These are phyloP conservation scores for Hoplias malabaricus DNA, from an alignment of 2,113 vertebrate genomes.

Conservation along the genomic window DNA sequence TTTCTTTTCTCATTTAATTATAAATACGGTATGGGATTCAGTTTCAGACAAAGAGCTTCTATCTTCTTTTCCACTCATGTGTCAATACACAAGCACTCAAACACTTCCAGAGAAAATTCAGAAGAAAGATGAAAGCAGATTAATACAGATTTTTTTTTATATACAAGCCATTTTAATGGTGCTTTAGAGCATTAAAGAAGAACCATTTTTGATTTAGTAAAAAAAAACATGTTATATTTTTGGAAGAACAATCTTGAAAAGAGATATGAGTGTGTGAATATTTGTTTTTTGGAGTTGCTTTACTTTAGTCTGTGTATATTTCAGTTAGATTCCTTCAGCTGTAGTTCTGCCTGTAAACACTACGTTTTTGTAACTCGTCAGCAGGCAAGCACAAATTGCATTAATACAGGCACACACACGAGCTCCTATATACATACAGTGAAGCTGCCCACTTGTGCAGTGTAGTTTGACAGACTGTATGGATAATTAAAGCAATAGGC, in stretches of 20 bases:
- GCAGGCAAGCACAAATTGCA: background rate
- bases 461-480: constrained; percentile 70
- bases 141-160: background rate
- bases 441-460: constrained; percentile 56
- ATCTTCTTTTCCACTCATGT: too few relatives aligned
- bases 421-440: constrained; percentile 47
- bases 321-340: background rate
- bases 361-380: constrained; percentile 16
- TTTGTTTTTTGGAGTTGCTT: background rate
- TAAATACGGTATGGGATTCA: constrained; percentile 36
- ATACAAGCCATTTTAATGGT: background rate
- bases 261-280: background rate
- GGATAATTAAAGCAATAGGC: constrained; percentile 76
- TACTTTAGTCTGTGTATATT: background rate
- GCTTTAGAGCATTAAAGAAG: too few relatives aligned
- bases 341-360: constrained; percentile 1
- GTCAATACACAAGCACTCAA: background rate
- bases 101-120: background rate
- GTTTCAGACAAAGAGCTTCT: constrained; percentile 12
- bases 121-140: constrained; percentile 35
- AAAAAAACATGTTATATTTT: too few relatives aligned
- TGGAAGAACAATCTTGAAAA: too few relatives aligned
- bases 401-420: constrained; percentile 54
- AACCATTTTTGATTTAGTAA: too few relatives aligned
- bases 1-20: constrained; percentile 60